Base-by-base conservation (phyloP, 2,113 vertebrate species). In the Chloropsis hardwickii region DNA sequence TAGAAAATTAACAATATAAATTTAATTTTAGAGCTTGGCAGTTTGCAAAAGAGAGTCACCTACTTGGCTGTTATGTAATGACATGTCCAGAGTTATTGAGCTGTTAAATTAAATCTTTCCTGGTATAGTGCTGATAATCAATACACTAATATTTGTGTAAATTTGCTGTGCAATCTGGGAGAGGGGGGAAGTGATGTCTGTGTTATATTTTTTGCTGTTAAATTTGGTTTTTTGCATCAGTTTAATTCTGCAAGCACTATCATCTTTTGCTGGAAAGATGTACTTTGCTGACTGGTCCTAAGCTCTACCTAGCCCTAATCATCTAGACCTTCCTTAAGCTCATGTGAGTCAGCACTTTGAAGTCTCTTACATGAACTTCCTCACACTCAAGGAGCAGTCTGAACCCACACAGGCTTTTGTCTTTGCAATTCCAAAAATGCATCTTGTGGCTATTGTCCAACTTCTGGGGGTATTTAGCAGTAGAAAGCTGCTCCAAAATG, bases 211-310 rank as follows among this genome's bases (percentile, higher is more conserved):
- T 82, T 88, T 57, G 3, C 33, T 79, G 86, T 47, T 24, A 24
- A 42, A 35, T 60, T 64, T 2, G 0, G 0, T 2, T 14, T 51
- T 76, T 83, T 65, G 1, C 8, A 35, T 31, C 21, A 51, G 4
- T 73, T 77, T 47, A 28, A 56, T 57, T 80, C 19, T 69, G 12
- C 42, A 28, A 62, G 23, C 21, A 20, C 29, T 18, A 5, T 48
- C 7, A 25, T 81, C n/a, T 88, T 86, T 48, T 42, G 22, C 28
- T 51, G 14, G 27, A 18, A 28, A 71, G 16, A 20, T 72, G 74
- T 79, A 31, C 23, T 81, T 80, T 90, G 10, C n/a, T 86, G 29
- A 57, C n/a, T 71, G 22, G 15, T 47, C 39, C 23, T 87, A 57
- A 93, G 18, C 45, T 89, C 22, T 40, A 17, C 5, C 15, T 86